Evolutionary conservation across 2,113 vertebrate genomes (phyloP).

Genomic region (Glaucomys volans): DNA sequence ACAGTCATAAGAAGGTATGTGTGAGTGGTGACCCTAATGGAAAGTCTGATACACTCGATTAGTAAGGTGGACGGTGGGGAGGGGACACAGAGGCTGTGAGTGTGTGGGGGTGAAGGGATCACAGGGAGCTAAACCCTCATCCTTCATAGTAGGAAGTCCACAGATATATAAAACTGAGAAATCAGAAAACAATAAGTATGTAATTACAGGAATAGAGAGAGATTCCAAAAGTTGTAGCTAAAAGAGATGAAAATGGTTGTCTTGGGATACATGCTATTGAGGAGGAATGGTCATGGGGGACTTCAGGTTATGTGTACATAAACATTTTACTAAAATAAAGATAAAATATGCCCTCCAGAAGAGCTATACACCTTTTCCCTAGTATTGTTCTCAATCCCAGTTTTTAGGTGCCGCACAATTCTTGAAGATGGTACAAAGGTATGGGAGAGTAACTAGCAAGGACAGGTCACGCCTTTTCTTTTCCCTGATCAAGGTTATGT

Average conservation of each 20-base stretch:
- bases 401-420: background rate
- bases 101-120: background rate
- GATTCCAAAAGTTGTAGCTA: background rate
- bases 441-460: background rate
- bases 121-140: background rate
- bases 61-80: background rate
- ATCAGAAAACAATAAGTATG: background rate
- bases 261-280: background rate
- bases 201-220: slow-evolving; percentile 12
- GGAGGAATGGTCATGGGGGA: background rate
- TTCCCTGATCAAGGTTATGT: background rate
- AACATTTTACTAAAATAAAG: slow-evolving; percentile 48
- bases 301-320: background rate
- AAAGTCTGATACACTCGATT: background rate
- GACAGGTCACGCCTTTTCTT: background rate
- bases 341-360: background rate
- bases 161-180: background rate
- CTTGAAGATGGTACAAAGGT: background rate
- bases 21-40: background rate
- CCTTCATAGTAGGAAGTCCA: background rate
- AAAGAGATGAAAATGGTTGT: background rate
- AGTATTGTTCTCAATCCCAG: background rate
- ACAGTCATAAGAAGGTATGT: background rate
- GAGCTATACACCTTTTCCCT: background rate
- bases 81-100: background rate